Conservation (phyloP, 2,113 vertebrate species). For the Salvelinus fontinalis region DNA sequence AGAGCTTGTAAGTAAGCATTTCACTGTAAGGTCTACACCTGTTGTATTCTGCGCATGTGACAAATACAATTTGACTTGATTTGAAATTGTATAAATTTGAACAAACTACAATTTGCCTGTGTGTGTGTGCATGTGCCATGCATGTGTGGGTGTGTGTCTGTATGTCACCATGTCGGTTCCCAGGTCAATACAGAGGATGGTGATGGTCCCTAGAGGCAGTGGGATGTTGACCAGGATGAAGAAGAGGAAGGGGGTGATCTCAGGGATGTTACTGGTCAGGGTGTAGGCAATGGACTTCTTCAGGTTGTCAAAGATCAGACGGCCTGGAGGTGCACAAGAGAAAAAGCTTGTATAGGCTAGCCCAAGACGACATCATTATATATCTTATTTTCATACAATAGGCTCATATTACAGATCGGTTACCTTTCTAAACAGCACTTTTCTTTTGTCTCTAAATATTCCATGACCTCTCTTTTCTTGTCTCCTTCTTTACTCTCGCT, state of each 20-base stretch:
- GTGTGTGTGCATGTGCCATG: background rate
- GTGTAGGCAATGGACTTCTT: slow-evolving; percentile 94
- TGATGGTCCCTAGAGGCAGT: slow-evolving; percentile 89
- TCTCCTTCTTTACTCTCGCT: background rate
- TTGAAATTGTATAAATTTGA: no score
- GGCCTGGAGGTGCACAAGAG: slow-evolving; percentile 68
- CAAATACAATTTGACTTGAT: no score
- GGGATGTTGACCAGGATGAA: slow-evolving; percentile 94
- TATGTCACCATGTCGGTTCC: slow-evolving; percentile 89
- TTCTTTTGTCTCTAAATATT: no score
- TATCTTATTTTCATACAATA: no score
- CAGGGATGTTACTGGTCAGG: slow-evolving; percentile 92
- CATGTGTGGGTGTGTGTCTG: slow-evolving; percentile 4
- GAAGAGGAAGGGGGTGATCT: slow-evolving; percentile 91
- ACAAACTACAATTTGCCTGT: background rate
- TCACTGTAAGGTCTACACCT: no score
- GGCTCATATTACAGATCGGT: no score
- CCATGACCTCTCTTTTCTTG: no score
- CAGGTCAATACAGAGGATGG: slow-evolving; percentile 91
- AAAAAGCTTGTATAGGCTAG: background rate
- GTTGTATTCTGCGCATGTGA: no score
- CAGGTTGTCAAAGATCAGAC: slow-evolving; percentile 91
- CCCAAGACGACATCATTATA: background rate
- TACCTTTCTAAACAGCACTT: no score
- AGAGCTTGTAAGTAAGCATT: no score